Conservation (phyloP, 2,113 vertebrate species). For the Protobothrops mucrosquamatus region DNA sequence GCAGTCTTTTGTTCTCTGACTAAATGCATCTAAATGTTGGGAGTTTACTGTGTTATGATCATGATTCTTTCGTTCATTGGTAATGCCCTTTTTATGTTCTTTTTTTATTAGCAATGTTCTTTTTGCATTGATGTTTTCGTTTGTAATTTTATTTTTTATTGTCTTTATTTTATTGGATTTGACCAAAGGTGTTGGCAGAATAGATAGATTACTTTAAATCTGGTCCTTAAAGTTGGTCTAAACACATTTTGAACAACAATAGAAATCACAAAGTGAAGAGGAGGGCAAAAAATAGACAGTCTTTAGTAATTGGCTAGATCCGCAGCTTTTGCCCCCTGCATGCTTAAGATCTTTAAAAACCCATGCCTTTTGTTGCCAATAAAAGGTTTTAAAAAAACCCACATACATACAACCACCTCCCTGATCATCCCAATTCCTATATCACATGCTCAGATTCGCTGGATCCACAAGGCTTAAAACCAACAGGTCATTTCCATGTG, state of each 20-base stretch:
- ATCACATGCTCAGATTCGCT: slow-evolving; percentile 74
- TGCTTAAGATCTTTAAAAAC: not conserved
- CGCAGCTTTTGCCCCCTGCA: not conserved
- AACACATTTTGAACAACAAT: not conserved
- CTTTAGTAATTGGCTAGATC: not conserved
- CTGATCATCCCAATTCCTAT: not conserved
- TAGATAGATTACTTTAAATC: not conserved
- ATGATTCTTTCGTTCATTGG: not conserved
- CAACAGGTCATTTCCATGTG: slow-evolving; percentile 47
- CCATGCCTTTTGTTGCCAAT: no score
- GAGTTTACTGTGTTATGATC: not conserved
- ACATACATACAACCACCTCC: fast-evolving
- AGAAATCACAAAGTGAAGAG: not conserved
- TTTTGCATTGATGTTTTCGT: not conserved
- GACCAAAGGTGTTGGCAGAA: not conserved
- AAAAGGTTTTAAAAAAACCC: no score
- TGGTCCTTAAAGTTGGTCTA: not conserved
- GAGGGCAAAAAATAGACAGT: not conserved
- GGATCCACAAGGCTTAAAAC: slow-evolving; percentile 7
- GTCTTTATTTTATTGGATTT: not conserved
- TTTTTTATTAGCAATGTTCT: not conserved
- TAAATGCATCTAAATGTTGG: not conserved
- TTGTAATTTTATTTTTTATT: not conserved
- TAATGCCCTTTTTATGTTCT: not conserved
- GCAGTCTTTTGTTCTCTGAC: not conserved